A percentile compares a stretch with the other conserved stretches of the same genome.
Evolutionary conservation across 2,888 invertebrate genomes (phyloP).

Genomic region (Lutraria lutraria): DNA sequence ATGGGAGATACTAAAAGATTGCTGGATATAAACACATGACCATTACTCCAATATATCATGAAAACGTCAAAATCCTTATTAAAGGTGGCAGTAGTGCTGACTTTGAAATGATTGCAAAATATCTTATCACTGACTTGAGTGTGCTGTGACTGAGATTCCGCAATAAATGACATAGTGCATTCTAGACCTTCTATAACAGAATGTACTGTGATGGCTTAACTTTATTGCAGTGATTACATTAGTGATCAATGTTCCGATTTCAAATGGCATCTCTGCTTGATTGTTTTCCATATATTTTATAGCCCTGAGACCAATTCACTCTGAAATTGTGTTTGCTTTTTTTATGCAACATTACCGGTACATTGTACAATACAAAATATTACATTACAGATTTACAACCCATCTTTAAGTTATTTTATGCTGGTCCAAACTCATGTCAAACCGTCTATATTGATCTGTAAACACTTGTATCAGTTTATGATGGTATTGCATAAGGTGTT

Average conservation of each 20-base stretch:
- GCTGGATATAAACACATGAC: slow-evolving; percentile 23
- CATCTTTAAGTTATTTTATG: not conserved
- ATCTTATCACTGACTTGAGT: slow-evolving; percentile 4
- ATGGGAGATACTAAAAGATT: slow-evolving; percentile 4
- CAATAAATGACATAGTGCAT: slow-evolving; percentile 36
- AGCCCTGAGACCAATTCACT: not conserved
- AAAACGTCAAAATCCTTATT: slow-evolving; percentile 39
- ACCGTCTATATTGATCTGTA: too few relatives aligned
- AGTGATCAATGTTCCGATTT: slow-evolving; percentile 24
- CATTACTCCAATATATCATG: slow-evolving; percentile 9
- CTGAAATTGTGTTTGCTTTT: not conserved
- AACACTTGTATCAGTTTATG: too few relatives aligned
- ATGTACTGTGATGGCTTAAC: not conserved
- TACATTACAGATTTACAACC: not conserved
- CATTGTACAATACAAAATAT: not conserved
- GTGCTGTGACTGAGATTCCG: not conserved
- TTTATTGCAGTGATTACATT: slow-evolving; percentile 41
- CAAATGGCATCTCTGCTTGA: slow-evolving; percentile 34
- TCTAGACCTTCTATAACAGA: slow-evolving; percentile 16
- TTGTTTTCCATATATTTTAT: slow-evolving; percentile 26
- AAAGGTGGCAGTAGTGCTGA: slow-evolving; percentile 2
- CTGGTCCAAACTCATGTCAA: too few relatives aligned
- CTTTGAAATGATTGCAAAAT: slow-evolving; percentile 23
- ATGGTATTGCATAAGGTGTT: too few relatives aligned
- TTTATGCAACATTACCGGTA: not conserved